Percentiles rank a stretch among this genome's conserved stretches.
Conservation (phyloP, 1,140 invertebrate genomes). For the Cherax destructor region DNA sequence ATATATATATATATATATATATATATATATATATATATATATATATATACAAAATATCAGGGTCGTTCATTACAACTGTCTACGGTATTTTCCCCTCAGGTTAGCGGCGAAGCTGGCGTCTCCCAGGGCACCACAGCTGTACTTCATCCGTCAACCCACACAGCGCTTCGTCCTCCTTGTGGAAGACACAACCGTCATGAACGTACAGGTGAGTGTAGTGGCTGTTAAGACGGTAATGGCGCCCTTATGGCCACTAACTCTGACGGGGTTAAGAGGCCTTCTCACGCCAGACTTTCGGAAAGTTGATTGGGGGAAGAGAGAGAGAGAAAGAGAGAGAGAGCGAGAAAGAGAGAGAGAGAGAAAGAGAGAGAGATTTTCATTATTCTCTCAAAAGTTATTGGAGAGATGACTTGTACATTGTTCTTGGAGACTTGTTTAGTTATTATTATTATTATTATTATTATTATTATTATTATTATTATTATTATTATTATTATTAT, state of each 20-base stretch:
- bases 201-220: constrained; percentile 47
- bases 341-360: constrained; percentile 9
- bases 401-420: too few species aligned
- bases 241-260: constrained; percentile 32
- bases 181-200: constrained; percentile 54
- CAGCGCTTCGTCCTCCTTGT: constrained; percentile 53
- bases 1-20: constrained; percentile 1
- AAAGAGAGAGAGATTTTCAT: background rate
- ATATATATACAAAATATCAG: background rate
- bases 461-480: too few species aligned
- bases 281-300: background rate
- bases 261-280: constrained; percentile 6
- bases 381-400: too few species aligned
- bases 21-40: constrained; percentile 1
- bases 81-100: background rate
- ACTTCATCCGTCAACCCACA: constrained; percentile 46
- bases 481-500: too few species aligned
- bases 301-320: constrained; percentile 9
- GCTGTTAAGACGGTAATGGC: constrained; percentile 37
- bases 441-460: too few species aligned
- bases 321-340: constrained; percentile 31
- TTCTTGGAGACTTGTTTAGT: too few species aligned
- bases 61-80: background rate
- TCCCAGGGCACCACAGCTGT: constrained; percentile 9
- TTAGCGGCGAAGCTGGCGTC: background rate